A percentile compares a stretch with the other conserved stretches of the same genome.
phyloP scores from a whole-genome alignment of 2,113 vertebrate genomes.

The Sinocyclocheilus rhinocerous region DNA sequence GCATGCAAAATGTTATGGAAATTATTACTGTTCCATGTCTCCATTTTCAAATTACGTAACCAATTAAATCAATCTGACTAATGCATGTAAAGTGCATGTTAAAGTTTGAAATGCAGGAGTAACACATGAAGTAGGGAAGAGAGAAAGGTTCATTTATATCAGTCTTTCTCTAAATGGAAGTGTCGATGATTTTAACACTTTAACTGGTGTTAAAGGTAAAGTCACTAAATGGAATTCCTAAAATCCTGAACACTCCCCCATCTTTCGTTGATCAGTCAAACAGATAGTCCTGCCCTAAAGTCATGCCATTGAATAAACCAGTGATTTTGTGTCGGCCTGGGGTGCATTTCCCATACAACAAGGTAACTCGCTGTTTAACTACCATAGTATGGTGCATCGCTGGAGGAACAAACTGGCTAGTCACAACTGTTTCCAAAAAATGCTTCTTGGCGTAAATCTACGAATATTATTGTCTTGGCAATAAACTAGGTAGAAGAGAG shows the following conservation, averaged over 20 bases:
- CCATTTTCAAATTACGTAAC: background rate
- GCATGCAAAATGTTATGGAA: background rate
- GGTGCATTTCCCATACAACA: no score
- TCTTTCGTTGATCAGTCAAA: background rate
- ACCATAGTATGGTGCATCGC: no score
- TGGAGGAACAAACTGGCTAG: background rate
- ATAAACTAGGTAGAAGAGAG: background rate
- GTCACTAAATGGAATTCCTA: background rate
- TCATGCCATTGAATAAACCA: background rate
- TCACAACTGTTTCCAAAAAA: background rate
- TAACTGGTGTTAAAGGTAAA: background rate
- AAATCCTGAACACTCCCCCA: background rate
- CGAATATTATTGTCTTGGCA: no score
- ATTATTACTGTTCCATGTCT: background rate
- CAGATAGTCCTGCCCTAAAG: background rate
- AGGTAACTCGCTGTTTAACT: no score
- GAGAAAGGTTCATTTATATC: background rate
- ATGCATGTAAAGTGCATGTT: background rate
- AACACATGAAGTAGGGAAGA: background rate
- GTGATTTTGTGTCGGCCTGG: background rate
- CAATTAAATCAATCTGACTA: background rate
- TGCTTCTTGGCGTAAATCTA: no score
- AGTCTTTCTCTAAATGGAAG: background rate
- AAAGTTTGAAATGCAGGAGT: background rate
- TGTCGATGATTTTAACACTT: background rate